These are phyloP conservation scores for Chrysolina americana DNA, from an alignment of 2,888 invertebrate genomes.

Conservation along the genomic window DNA sequence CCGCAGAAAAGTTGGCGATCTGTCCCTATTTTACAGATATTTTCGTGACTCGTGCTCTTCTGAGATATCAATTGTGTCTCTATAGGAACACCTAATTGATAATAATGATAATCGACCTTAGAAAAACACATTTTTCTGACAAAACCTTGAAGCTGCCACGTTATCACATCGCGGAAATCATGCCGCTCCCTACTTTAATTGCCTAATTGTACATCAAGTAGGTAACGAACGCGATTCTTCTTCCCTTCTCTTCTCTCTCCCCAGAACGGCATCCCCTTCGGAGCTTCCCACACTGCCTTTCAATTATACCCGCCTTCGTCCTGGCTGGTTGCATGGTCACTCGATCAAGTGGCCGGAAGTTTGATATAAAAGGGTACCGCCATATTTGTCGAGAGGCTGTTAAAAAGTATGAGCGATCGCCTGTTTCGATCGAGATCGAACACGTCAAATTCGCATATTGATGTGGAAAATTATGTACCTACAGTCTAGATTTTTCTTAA, in stretches of 20 bases:
- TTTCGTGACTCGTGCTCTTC: too few species aligned
- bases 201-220: constrained; percentile 43
- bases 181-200: constrained; percentile 41
- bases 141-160: not conserved
- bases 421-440: not conserved
- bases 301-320: not conserved
- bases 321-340: constrained; percentile 1
- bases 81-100: too few species aligned
- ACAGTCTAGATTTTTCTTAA: too few species aligned
- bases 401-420: not conserved
- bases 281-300: constrained; percentile 6
- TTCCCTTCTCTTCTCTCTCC: constrained; percentile 21
- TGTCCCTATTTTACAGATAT: too few species aligned
- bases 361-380: constrained; percentile 10
- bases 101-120: too few species aligned
- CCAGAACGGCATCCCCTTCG: not conserved
- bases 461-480: too few species aligned
- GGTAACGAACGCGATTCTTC: constrained; percentile 41
- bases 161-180: constrained; percentile 19
- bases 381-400: not conserved
- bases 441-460: too few species aligned
- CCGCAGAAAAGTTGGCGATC: too few species aligned
- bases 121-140: too few species aligned
- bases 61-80: too few species aligned
- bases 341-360: constrained; percentile 22